Evolutionary conservation across 2,888 invertebrate genomes (phyloP).

Genomic region (Sericinus montela): DNA sequence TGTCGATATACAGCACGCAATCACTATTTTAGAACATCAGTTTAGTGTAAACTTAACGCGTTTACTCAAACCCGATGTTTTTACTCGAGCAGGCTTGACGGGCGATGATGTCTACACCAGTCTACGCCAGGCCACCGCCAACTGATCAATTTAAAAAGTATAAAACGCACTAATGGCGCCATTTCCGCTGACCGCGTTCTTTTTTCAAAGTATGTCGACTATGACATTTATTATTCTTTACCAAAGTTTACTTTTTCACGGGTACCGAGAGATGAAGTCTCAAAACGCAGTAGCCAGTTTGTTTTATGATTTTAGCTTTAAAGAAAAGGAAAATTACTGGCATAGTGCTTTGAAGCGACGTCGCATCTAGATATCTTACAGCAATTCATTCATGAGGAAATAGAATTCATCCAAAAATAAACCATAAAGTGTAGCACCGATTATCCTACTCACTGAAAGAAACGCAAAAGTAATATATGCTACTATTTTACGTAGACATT

Average conservation of each 20-base stretch:
- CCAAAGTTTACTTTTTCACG: constrained; percentile 1
- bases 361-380: too few species aligned
- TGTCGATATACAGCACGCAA: constrained; percentile 28
- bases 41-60: constrained; percentile 50
- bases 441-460: too few species aligned
- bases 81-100: constrained; percentile 45
- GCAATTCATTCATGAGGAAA: too few species aligned
- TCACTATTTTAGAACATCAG: constrained; percentile 42
- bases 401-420: too few species aligned
- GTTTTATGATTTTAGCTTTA: not conserved
- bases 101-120: constrained; percentile 47
- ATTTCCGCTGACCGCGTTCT: constrained; percentile 34
- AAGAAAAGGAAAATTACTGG: too few species aligned
- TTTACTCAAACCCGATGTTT: constrained; percentile 56
- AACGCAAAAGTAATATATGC: too few species aligned
- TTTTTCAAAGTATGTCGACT: constrained; percentile 28
- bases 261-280: not conserved
- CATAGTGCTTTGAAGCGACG: too few species aligned
- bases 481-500: too few species aligned
- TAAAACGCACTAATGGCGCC: constrained; percentile 42
- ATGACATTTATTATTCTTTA: constrained; percentile 26
- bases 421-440: too few species aligned
- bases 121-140: constrained; percentile 37
- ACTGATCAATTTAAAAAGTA: constrained; percentile 48
- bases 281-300: not conserved